These are phyloP conservation scores for Falco columbarius DNA, from an alignment of 2,797 vertebrate species.

Conservation along the genomic window DNA sequence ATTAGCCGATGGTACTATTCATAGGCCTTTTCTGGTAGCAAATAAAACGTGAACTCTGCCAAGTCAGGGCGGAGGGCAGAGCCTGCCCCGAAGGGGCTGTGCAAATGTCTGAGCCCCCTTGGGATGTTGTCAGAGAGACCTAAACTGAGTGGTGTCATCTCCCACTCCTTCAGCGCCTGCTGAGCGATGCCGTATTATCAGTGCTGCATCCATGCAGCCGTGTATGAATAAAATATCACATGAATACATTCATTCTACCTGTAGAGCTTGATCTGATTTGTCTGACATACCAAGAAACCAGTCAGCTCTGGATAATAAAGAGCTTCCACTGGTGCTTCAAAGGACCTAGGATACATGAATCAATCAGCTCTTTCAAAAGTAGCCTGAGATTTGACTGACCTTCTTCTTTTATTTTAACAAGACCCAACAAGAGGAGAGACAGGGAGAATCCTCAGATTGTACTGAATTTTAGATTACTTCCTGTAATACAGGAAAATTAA, in stretches of 20 bases:
- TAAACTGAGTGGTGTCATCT: neutral
- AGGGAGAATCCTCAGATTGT: neutral
- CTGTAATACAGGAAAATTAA: neutral
- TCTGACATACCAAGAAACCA: neutral
- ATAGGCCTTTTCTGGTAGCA: neutral
- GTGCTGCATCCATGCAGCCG: neutral
- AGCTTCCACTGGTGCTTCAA: neutral
- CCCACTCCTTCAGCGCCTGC: neutral
- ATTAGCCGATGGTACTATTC: neutral
- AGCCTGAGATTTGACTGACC: neutral
- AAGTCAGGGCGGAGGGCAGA: neutral
- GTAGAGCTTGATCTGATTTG: neutral
- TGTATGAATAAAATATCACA: slow-evolving; percentile 8
- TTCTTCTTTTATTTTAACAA: neutral
- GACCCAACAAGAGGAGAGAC: neutral
- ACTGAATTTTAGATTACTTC: neutral
- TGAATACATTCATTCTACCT: neutral
- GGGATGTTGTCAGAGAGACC: neutral
- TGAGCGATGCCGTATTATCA: neutral
- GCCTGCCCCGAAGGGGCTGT: neutral
- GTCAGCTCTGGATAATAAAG: neutral
- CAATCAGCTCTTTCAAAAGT: neutral
- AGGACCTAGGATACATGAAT: neutral
- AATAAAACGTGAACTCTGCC: neutral
- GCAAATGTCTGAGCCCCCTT: neutral